Evolutionary conservation across 2,888 invertebrate genomes (phyloP).

Genomic region (Protula sp.): DNA sequence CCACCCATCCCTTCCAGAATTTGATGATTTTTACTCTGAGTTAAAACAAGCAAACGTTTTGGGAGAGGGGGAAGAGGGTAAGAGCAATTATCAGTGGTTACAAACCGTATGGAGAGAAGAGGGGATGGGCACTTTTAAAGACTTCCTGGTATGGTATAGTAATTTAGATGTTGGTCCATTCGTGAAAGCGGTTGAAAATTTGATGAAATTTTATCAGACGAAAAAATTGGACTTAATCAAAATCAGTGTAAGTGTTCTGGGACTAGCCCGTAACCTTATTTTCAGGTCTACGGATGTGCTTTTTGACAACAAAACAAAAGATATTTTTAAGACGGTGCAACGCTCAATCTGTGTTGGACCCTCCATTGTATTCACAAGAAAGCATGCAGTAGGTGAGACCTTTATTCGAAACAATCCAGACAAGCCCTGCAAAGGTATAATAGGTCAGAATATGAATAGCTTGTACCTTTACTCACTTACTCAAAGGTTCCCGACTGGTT

Average conservation of each 20-base stretch:
- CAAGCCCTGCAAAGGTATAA: no score
- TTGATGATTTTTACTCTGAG: background rate
- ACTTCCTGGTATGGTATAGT: slow-evolving; percentile 28
- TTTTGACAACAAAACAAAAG: background rate
- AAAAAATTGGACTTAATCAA: slow-evolving; percentile 25
- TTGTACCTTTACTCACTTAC: no score
- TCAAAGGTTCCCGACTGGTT: no score
- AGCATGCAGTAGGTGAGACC: no score
- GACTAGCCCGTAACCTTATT: slow-evolving; percentile 16
- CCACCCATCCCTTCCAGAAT: background rate
- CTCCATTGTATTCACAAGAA: no score
- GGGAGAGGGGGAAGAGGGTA: background rate
- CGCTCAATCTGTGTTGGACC: no score
- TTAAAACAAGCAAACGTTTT: background rate
- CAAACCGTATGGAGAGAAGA: slow-evolving; percentile 16
- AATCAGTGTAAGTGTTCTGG: slow-evolving; percentile 22
- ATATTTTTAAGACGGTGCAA: no score
- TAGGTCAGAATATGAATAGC: no score
- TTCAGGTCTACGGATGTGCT: slow-evolving; percentile 17
- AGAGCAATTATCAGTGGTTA: background rate
- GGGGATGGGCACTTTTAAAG: slow-evolving; percentile 18
- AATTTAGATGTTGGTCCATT: slow-evolving; percentile 23
- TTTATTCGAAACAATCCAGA: no score
- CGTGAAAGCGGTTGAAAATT: slow-evolving; percentile 19
- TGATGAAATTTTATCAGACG: slow-evolving; percentile 17